Percentiles rank a stretch among this genome's conserved stretches.
Evolutionary conservation across 2,797 vertebrate genomes (phyloP).

Genomic region (Coracias cyanogaster): DNA sequence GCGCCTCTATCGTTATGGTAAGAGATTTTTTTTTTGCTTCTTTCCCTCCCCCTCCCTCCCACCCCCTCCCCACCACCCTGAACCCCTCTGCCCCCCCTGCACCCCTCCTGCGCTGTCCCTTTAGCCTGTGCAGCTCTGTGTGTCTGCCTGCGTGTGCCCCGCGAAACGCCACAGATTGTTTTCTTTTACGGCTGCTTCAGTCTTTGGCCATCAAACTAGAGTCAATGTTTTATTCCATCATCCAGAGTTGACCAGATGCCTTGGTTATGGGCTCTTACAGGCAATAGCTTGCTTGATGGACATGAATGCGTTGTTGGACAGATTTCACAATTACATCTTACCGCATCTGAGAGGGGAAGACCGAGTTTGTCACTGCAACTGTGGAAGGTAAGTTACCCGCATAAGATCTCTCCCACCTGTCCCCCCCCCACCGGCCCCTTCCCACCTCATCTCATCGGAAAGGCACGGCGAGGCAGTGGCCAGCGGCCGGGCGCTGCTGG

Average conservation of each 20-base stretch:
- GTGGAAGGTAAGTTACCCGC: slow-evolving; percentile 91
- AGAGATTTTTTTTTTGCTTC: slow-evolving; percentile 77
- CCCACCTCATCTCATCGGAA: rapidly evolving
- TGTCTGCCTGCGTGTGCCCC: neutral
- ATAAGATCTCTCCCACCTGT: neutral
- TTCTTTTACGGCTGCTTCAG: slow-evolving; percentile 45
- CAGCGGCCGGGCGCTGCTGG: neutral
- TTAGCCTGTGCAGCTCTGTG: neutral
- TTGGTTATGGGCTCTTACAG: slow-evolving; percentile 89
- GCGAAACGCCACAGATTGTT: neutral
- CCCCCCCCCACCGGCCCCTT: neutral
- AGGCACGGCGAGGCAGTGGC: neutral
- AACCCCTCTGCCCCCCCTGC: too few species aligned
- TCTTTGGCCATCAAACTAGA: slow-evolving; percentile 66
- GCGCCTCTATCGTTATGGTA: slow-evolving; percentile 99
- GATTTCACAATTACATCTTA: slow-evolving; percentile 99
- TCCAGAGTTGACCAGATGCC: slow-evolving; percentile 77
- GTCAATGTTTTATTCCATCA: slow-evolving; percentile 72
- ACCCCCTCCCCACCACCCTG: neutral
- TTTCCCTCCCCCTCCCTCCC: neutral
- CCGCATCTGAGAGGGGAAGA: slow-evolving; percentile 98
- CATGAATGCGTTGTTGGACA: slow-evolving; percentile 99
- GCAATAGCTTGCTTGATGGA: slow-evolving; percentile 99
- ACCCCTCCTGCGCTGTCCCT: neutral
- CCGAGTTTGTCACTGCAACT: slow-evolving; percentile 99